phyloP scores from a whole-genome alignment of 2,888 invertebrate species.

The Girardia tigrina region DNA sequence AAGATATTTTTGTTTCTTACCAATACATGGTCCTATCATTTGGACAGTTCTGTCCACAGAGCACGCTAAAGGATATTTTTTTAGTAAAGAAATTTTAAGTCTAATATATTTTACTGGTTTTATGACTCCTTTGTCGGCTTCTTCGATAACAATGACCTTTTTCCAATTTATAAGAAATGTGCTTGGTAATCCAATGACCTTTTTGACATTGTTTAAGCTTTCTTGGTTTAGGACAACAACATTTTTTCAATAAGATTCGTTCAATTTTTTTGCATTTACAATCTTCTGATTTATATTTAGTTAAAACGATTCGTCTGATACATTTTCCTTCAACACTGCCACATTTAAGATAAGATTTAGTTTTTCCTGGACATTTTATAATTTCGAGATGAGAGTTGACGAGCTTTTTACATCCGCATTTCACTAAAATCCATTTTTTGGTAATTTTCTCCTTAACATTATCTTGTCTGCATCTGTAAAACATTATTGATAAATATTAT shows the following conservation, averaged over 20 bases:
- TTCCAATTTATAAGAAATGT: neutral
- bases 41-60: neutral
- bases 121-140: neutral
- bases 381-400: neutral
- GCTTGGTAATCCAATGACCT: conserved; percentile 9
- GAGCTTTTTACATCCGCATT: conserved; percentile 1
- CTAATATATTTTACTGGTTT: neutral
- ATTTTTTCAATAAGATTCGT: neutral
- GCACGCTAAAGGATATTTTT: conserved; percentile 20
- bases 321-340: conserved; percentile 21
- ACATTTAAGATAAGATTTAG: conserved; percentile 8
- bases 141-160: conserved; percentile 20
- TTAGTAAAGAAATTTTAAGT: neutral
- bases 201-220: conserved; percentile 27
- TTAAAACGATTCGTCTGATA: neutral
- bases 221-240: conserved; percentile 33
- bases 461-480: neutral
- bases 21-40: conserved; percentile 24
- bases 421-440: neutral
- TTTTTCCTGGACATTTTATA: neutral
- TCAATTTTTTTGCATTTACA: conserved; percentile 16
- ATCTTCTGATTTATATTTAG: neutral
- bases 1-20: conserved; percentile 30
- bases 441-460: neutral
- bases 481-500: neutral